Evolutionary conservation across 2,113 vertebrate genomes (phyloP).

Genomic region (Rhinogobius similis): DNA sequence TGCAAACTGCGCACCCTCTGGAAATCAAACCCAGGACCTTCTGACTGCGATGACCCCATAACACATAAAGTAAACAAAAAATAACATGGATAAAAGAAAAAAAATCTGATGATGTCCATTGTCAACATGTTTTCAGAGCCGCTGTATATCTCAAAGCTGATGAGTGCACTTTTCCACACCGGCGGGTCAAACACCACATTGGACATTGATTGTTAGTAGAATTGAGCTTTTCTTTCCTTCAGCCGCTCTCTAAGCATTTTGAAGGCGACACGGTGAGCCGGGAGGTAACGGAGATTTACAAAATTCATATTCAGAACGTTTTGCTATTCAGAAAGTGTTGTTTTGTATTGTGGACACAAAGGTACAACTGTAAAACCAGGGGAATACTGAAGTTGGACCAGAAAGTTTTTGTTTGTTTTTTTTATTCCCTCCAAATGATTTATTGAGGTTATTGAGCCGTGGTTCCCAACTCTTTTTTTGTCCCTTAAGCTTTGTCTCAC

Average conservation of each 20-base stretch:
- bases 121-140: background rate
- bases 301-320: slow-evolving; percentile 41
- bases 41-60: too few relatives aligned
- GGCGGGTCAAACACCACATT: slow-evolving; percentile 45
- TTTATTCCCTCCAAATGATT: too few relatives aligned
- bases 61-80: too few relatives aligned
- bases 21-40: too few relatives aligned
- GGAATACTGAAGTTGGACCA: slow-evolving; percentile 25
- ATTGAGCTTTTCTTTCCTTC: slow-evolving; percentile 31
- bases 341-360: background rate
- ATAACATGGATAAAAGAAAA: too few relatives aligned
- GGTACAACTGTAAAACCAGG: slow-evolving; percentile 18
- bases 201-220: slow-evolving; percentile 50
- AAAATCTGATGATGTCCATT: too few relatives aligned
- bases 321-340: slow-evolving; percentile 34
- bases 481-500: too few relatives aligned
- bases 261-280: slow-evolving; percentile 31
- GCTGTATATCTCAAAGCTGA: background rate
- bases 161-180: slow-evolving; percentile 35
- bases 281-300: slow-evolving; percentile 29
- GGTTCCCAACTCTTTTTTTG: too few relatives aligned
- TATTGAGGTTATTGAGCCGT: too few relatives aligned
- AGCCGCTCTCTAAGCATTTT: slow-evolving; percentile 43
- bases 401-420: background rate
- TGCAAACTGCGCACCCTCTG: too few relatives aligned